A percentile compares a stretch with the other conserved stretches of the same genome.
These are phyloP conservation scores for Phaonia tiefii DNA, from an alignment of 2,888 invertebrate species.

Conservation along the genomic window DNA sequence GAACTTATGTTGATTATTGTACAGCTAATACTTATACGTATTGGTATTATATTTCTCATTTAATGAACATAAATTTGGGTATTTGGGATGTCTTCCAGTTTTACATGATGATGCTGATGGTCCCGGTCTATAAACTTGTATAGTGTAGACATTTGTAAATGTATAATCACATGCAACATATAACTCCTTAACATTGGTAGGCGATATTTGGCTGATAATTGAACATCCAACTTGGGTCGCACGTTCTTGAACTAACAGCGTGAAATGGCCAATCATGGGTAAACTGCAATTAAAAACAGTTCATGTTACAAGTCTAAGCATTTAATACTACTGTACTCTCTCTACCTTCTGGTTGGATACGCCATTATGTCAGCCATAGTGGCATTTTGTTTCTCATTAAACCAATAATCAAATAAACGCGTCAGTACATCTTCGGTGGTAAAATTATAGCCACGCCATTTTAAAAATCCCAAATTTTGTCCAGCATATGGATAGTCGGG, in stretches of 20 bases:
- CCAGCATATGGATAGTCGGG: constrained; percentile 70
- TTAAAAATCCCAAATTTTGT: constrained; percentile 72
- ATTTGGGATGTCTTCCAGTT: constrained; percentile 69
- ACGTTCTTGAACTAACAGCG: constrained; percentile 71
- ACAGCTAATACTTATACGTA: not conserved
- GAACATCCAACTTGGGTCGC: constrained; percentile 73
- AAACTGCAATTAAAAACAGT: not conserved
- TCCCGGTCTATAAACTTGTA: constrained; percentile 70
- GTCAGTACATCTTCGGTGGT: not conserved
- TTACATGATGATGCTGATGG: constrained; percentile 68
- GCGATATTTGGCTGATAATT: constrained; percentile 68
- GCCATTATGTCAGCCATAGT: not conserved
- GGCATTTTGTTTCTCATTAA: not conserved
- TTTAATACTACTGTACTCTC: no score
- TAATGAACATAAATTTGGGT: constrained; percentile 71
- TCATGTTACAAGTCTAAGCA: not conserved
- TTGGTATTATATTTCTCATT: constrained; percentile 68
- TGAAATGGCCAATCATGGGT: constrained; percentile 36
- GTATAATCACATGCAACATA: constrained; percentile 64
- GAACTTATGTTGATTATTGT: no score
- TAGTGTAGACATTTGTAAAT: constrained; percentile 67
- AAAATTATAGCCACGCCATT: not conserved
- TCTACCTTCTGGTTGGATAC: not conserved
- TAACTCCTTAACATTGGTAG: not conserved
- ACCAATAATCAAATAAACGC: not conserved